Conservation (phyloP, 2,113 vertebrate species). For the Notechis scutatus region DNA sequence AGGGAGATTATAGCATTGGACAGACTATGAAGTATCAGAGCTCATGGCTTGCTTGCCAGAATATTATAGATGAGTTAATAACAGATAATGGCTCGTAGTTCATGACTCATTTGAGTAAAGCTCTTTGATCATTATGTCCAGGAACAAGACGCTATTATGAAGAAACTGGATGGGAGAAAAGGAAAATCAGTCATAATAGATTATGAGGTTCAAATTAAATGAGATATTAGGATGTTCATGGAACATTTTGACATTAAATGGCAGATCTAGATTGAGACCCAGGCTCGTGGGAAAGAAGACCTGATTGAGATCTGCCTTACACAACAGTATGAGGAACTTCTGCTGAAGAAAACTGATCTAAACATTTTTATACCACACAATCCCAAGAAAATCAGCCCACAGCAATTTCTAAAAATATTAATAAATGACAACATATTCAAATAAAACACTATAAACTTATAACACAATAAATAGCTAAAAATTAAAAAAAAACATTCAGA, state of each 20-base stretch:
- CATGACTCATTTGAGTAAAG: slow-evolving; percentile 49
- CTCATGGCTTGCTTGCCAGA: slow-evolving; percentile 48
- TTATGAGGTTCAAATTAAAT: neutral
- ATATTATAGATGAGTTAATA: slow-evolving; percentile 57
- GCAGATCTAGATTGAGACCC: neutral
- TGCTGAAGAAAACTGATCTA: neutral
- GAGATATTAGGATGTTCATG: neutral
- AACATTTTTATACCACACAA: neutral
- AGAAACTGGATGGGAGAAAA: slow-evolving; percentile 14
- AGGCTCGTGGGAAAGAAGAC: neutral
- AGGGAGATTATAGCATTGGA: slow-evolving; percentile 24
- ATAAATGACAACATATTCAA: neutral
- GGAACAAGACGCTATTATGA: slow-evolving; percentile 30
- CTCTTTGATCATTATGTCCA: slow-evolving; percentile 55
- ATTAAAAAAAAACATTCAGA: neutral
- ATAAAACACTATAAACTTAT: neutral
- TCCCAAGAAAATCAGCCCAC: neutral
- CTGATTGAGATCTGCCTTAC: neutral
- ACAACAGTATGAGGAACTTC: neutral
- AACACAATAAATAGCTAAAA: neutral
- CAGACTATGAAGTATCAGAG: slow-evolving; percentile 43
- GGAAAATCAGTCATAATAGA: neutral
- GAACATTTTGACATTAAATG: neutral
- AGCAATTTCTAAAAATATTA: neutral
- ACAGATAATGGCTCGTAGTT: slow-evolving; percentile 55